Base-by-base conservation (phyloP, 2,888 invertebrate genomes). In the Nomada goodeniana region DNA sequence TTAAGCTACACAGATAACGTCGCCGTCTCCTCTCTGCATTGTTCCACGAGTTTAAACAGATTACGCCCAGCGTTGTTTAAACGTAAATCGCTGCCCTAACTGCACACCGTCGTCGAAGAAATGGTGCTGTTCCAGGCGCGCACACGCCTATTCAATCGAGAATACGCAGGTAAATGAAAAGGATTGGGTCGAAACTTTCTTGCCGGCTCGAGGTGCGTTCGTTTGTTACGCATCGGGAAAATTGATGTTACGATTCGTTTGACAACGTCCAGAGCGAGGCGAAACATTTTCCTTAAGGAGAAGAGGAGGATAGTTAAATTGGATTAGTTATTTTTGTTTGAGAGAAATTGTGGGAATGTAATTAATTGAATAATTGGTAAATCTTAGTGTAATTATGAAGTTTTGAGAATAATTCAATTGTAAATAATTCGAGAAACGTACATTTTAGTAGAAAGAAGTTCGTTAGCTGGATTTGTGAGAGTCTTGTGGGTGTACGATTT, bases 1-100 rank as follows among this genome's bases (percentile, higher is more conserved):
- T 90, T 90, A 91, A 91, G 89, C 91, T 89, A 74, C 86, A 75
- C 86, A 90, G 90, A 90, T 90, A 90, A 90, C 90, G 88, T 76
- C 81, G 82, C 68, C 82, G 69, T 82, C 23, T 53, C 73, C 80
- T 86, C 86, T 89, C 82, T 89, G 90, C 92, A 91, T 91, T 92
- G 91, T 92, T 92, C 89, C 88, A 86, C 88, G 90, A 92, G 91
- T 91, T 92, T 93, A 91, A 92, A 92, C 92, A 92, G 92, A 92
- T 92, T 93, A 92, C 89, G 87, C 83, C 87, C 85, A 86, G 82
- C 87, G 88, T 89, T 91, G 91, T 91, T 92, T 91, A 91, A 92
- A 90, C 91, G 91, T 89, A 91, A 91, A 92, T 92, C 90, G 90
- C 91, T 86, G 85, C 86, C 88, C 87, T 77, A 89, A 89, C 85